These are phyloP conservation scores for Octodon degus DNA, from an alignment of 2,113 vertebrate species.

Conservation along the genomic window DNA sequence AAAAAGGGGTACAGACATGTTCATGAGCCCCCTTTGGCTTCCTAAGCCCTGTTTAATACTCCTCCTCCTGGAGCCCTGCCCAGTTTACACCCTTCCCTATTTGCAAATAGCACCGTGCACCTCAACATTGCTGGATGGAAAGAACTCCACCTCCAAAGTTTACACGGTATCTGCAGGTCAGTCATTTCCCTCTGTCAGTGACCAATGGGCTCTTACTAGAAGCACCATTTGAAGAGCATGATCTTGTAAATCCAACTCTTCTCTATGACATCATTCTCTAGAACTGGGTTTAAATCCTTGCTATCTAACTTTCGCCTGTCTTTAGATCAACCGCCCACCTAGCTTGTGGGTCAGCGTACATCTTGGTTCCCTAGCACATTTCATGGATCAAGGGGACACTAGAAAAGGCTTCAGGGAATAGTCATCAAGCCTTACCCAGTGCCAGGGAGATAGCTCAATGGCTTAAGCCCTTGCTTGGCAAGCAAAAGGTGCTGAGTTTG, in stretches of 20 bases:
- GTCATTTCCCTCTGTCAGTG: background rate
- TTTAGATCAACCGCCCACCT: background rate
- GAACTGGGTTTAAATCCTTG: background rate
- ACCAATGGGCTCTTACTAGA: background rate
- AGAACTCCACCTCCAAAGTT: background rate
- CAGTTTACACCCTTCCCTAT: background rate
- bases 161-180: background rate
- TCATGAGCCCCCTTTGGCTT: background rate
- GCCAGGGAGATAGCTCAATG: background rate
- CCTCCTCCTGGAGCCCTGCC: background rate
- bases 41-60: background rate
- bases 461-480: background rate
- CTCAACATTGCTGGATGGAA: background rate
- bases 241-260: background rate
- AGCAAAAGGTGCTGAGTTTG: too few species aligned
- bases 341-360: too few species aligned
- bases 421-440: background rate
- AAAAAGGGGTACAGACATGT: accelerated
- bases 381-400: background rate
- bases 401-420: background rate
- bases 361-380: background rate
- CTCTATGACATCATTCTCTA: background rate
- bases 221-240: background rate
- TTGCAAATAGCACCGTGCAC: background rate
- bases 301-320: background rate